A percentile compares a stretch with the other conserved stretches of the same genome.
Conservation (phyloP, 2,797 vertebrate genomes). For the Aldrovandia affinis region DNA sequence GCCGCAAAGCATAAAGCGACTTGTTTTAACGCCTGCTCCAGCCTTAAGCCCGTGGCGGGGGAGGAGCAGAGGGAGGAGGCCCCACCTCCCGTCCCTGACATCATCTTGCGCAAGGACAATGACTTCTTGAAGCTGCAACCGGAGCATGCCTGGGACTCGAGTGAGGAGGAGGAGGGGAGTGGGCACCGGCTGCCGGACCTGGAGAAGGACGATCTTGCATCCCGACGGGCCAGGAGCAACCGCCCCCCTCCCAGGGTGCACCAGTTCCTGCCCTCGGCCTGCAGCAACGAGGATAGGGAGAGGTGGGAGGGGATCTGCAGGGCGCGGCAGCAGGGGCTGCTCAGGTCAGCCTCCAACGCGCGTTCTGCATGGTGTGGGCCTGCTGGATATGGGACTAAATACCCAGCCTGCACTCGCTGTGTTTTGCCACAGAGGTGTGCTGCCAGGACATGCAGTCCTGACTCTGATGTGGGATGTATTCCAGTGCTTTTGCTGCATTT, state of each 20-base stretch:
- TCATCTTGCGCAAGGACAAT: constrained; percentile 85
- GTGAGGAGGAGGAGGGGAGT: constrained; percentile 68
- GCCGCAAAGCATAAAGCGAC: constrained; percentile 35
- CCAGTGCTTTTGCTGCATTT: not conserved
- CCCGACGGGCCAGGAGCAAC: constrained; percentile 63
- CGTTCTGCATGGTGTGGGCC: not conserved
- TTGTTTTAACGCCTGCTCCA: constrained; percentile 40
- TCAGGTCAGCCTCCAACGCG: constrained; percentile 23
- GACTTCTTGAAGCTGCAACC: constrained; percentile 74
- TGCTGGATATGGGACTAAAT: not conserved
- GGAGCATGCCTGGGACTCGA: constrained; percentile 77
- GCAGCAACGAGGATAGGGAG: constrained; percentile 69
- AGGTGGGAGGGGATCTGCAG: constrained; percentile 77
- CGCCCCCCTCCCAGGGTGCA: constrained; percentile 52
- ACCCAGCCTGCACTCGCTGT: not conserved
- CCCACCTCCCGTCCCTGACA: constrained; percentile 70
- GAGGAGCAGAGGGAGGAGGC: constrained; percentile 65
- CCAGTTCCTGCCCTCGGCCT: constrained; percentile 67
- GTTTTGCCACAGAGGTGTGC: not conserved
- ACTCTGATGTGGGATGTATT: not conserved
- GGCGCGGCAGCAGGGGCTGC: constrained; percentile 64
- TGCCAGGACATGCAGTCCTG: not conserved
- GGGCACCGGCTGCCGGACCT: constrained; percentile 82
- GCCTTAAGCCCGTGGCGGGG: constrained; percentile 60
- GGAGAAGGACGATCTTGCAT: constrained; percentile 89